phyloP scores from a whole-genome alignment of 2,797 vertebrate genomes.

The Moxostoma hubbsi region DNA sequence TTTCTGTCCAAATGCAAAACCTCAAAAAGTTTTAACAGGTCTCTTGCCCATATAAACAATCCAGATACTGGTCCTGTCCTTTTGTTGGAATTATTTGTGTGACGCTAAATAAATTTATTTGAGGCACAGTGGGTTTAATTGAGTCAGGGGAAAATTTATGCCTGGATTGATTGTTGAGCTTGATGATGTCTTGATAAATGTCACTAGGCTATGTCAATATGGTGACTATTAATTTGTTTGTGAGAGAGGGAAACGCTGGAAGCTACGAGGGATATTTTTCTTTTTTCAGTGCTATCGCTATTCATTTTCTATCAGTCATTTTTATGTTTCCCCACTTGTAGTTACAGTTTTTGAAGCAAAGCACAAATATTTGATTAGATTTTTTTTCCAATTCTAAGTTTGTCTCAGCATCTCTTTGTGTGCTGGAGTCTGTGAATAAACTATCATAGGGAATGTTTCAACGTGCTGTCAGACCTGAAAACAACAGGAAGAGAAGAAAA shows the following conservation, averaged over 20 bases:
- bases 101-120: slow-evolving; percentile 63
- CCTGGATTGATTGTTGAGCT: slow-evolving; percentile 56
- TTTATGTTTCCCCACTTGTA: slow-evolving; percentile 13
- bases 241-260: slow-evolving; percentile 34
- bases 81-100: slow-evolving; percentile 50
- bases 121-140: slow-evolving; percentile 72
- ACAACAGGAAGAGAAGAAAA: slow-evolving; percentile 47
- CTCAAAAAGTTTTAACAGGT: not conserved
- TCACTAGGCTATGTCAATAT: slow-evolving; percentile 39
- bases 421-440: slow-evolving; percentile 23
- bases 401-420: slow-evolving; percentile 2
- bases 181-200: slow-evolving; percentile 42
- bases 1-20: slow-evolving; percentile 16
- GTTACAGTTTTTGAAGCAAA: slow-evolving; percentile 8
- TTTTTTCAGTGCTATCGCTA: not conserved
- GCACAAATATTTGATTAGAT: not conserved
- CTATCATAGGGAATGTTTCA: slow-evolving; percentile 16
- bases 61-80: slow-evolving; percentile 3
- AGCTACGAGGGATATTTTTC: slow-evolving; percentile 6
- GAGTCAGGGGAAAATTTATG: slow-evolving; percentile 62
- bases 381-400: not conserved
- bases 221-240: slow-evolving; percentile 42
- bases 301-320: slow-evolving; percentile 2
- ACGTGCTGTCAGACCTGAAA: slow-evolving; percentile 20
- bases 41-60: not conserved